These are phyloP conservation scores for Climacteris rufus DNA, from an alignment of 2,113 vertebrate genomes.

Conservation along the genomic window DNA sequence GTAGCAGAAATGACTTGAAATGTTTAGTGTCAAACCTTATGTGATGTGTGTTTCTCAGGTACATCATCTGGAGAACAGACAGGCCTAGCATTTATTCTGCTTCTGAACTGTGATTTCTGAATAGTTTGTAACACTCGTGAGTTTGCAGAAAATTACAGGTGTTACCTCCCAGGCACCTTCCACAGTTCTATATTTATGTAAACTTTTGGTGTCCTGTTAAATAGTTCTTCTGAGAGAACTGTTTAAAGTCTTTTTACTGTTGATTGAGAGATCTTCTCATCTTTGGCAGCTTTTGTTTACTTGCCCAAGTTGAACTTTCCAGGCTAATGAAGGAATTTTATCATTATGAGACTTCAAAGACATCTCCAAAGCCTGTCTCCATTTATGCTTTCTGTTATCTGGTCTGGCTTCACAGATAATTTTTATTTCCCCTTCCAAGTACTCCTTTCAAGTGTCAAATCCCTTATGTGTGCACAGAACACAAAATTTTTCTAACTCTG, in stretches of 20 bases:
- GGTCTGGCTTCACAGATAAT: not conserved
- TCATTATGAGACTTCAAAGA: not conserved
- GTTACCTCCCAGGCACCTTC: not conserved
- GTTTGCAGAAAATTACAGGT: not conserved
- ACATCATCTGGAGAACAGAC: not conserved
- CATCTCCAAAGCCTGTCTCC: not conserved
- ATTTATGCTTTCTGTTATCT: not conserved
- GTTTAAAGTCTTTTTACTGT: not conserved
- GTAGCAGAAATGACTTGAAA: not conserved
- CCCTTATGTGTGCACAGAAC: not conserved
- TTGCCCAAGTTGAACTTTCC: not conserved
- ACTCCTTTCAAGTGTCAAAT: not conserved
- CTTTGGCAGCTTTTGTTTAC: not conserved
- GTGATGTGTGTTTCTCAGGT: not conserved
- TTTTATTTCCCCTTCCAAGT: not conserved
- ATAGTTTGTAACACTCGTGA: not conserved
- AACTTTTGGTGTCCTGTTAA: not conserved
- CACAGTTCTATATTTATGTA: not conserved
- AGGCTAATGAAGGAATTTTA: not conserved
- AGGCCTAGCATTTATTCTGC: not conserved
- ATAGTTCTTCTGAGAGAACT: not conserved
- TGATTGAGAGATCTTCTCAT: accelerated
- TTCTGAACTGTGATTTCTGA: not conserved
- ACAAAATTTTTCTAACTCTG: not conserved
- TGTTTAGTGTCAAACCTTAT: not conserved